Evolutionary conservation across 2,888 invertebrate genomes (phyloP), one percentile per base, ranked within the genome.

Genomic region (Mythimna impura): DNA sequence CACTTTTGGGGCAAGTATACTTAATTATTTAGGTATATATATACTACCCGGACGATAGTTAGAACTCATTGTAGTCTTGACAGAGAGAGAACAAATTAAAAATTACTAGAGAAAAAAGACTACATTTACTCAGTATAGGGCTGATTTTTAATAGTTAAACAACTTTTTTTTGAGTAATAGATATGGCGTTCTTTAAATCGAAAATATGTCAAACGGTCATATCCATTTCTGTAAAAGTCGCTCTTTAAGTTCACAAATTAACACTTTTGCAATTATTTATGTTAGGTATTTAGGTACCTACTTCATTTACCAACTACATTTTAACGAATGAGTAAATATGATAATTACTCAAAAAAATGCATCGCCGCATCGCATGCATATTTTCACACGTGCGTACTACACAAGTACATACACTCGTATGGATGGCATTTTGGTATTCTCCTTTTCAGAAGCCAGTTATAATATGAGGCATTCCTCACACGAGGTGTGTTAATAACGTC

Each of bases 401-500:
- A n/a, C 50, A n/a, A 17, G 25, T 57, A 34, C 30, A 34, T 57
- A 34, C 57, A 34, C 34, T 22, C 36, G 7, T 17, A 54, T 30
- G 68, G 52, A 54, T 30, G 68, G 52, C 43, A 72, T 54, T 77
- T 3, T 25, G 30, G 55, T 66, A 71, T 71, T 68, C 25, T 55
- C 30, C 58, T 8, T n/a, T 71, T 80, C 40, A 67, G 64, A 68
- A 71, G 43, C 6, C 47, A 57, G 25, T 34, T 71, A 61, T 17
- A 40, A 47, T 7, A 47, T 60, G 62, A 60, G 50, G 65, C 20
- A 61, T 40, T n/a, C 9, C 40, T 22, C 25, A 61, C 22, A 40
- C 25, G 40, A 40, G 55, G 68, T 78, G 68, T 71, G 72, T 74
- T 68, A 72, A 74, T 70, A 65, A 61, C 66, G 63, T 62, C 47